Base-by-base conservation (phyloP, 53 echinoderm and acorn worm genomes). In the Stichopus horrens region DNA sequence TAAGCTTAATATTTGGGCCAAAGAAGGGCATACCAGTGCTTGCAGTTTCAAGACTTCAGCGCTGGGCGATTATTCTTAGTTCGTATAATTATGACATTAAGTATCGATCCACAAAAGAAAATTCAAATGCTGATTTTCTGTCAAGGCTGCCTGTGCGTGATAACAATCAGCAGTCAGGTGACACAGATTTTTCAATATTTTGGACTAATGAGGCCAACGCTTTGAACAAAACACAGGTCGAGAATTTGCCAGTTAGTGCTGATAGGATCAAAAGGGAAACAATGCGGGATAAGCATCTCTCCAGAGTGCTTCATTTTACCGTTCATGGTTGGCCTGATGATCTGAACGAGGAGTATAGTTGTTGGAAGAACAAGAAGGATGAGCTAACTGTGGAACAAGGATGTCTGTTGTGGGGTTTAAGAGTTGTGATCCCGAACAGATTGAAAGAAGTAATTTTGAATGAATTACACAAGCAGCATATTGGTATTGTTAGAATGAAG, bases 261-360 rank as follows among this genome's bases (percentile, higher is more conserved):
- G 73, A 68, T 21, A 21, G 66, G 18, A 71, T 86, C 3, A 86
- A 11, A 51, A 65, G 60, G 37, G 37, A 67, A 18, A 67, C 86
- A 7, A 8, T 18, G 68, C 5, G 18, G 16, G 67, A 86, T 9
- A 65, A 66, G 8, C 22, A n/a, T 11, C 73, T 65, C 51, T 86
- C 86, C n/a, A 86, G 52, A 21, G 86, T 86, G 21, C 51, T 63
- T 16, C 9, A 90, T 58, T 91, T 75, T 57, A 83, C 84, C 8
- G 65, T 21, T 57, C 83, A 79, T 86, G 86, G 89, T 18, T 91
- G 89, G 91, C 56, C 82, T 18, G 22, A 56, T 11, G 75, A 75
- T 9, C 9, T 75, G 37, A 75, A 75, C n/a, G 75, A 75, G 20
- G 75, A 21, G 75, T 75, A 23, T 75, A 75, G 22, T 75, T 5